Evolutionary conservation across 1,140 invertebrate species (phyloP).

Genomic region (Drosophila equinoxialis): DNA sequence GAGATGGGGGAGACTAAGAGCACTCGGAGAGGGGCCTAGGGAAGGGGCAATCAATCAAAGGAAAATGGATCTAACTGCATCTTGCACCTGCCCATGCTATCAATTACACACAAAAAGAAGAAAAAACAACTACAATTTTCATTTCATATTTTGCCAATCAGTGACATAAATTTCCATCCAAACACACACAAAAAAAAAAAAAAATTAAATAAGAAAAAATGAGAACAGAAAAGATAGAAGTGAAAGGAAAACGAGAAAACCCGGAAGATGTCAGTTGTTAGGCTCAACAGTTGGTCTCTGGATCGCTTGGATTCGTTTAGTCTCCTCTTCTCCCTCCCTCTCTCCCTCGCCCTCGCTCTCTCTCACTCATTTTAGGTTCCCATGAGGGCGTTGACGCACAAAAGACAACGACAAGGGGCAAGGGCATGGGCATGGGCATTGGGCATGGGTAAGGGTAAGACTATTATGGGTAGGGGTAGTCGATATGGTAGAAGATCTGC

Average conservation of each 20-base stretch:
- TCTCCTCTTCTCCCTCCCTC: not conserved
- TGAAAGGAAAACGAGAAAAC: slow-evolving; percentile 19
- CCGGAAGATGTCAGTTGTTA: slow-evolving; percentile 55
- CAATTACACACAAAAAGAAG: slow-evolving; percentile 48
- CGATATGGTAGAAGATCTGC: slow-evolving; percentile 9
- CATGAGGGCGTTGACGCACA: slow-evolving; percentile 79
- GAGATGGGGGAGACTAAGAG: not conserved
- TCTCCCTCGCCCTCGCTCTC: not conserved
- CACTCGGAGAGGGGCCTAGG: not conserved
- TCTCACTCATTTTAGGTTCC: slow-evolving; percentile 52
- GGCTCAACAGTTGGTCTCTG: slow-evolving; percentile 47
- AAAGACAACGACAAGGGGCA: slow-evolving; percentile 45
- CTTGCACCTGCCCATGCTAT: slow-evolving; percentile 44
- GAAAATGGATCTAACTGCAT: slow-evolving; percentile 3
- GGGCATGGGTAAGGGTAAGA: slow-evolving; percentile 37
- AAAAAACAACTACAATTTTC: not conserved
- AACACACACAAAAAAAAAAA: slow-evolving; percentile 21
- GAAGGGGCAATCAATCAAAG: not conserved
- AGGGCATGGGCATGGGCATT: slow-evolving; percentile 46
- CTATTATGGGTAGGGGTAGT: slow-evolving; percentile 21
- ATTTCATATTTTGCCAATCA: slow-evolving; percentile 61
- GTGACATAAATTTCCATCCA: slow-evolving; percentile 70
- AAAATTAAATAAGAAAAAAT: too few relatives aligned
- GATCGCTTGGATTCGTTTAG: not conserved
- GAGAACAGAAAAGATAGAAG: not conserved